Evolutionary conservation across 2,888 invertebrate genomes (phyloP), one percentile per base, ranked within the genome.

Genomic region (Cinara cedri): DNA sequence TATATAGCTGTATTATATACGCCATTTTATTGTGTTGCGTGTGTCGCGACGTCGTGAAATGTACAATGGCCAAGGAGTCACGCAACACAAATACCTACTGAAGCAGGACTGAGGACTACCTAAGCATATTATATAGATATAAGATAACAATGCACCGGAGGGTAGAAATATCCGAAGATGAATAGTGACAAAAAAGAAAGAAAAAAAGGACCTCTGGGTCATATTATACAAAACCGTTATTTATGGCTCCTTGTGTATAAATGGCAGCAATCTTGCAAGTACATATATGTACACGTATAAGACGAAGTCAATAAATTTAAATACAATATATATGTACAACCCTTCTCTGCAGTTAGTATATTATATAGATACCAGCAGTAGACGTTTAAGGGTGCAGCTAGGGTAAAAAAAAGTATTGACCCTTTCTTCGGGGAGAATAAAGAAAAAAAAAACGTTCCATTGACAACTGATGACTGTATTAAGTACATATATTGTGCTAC

Each of bases 401-500:
- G 70, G 70, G 42, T 68, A 78, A 78, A 34, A 34, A n/a, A 76
- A 76, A 66, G 46, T 78, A 19, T 78, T 55, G 57, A 78, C 78
- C 55, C 34, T 19, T n/a, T n/a, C n/a, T 34, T 34, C 34, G 34
- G 34, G 34, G 34, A 34, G 34, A 34, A 74, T 34, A 74, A 62
- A 49, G 66, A 42, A 46, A 78, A 16, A 66, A 66, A 75, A 51
- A 74, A 55, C 55, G 60, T 68, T 42, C 42, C 60, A 70, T 42
- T 70, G 78, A 70, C 78, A 70, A 78, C 57, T 68, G 68, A 78
- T 60, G 68, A 78, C 60, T 68, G 66, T 78, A 76, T 76, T 76
- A 76, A 68, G 46, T 74, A 63, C 34, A 51, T 34, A 63, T 63
- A 34, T 6, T 6, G n/a, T n/a, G n/a, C n/a, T n/a, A 34, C 6